Conservation (phyloP, 2,113 vertebrate species). For the Sturnira hondurensis region DNA sequence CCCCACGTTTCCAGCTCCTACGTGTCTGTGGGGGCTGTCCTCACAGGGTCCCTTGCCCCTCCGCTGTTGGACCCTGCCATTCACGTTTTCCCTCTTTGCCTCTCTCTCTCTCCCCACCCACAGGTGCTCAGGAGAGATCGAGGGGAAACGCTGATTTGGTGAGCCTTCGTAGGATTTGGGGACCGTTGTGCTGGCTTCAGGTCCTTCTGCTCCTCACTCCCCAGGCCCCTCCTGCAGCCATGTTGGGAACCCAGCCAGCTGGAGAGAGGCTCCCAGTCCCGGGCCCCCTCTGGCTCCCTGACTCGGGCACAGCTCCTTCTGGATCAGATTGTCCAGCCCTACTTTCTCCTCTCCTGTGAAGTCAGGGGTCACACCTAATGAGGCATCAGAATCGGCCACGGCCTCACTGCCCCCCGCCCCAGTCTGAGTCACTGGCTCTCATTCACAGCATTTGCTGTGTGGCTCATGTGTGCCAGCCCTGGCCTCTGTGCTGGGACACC, state of each 20-base stretch:
- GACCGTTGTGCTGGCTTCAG: background rate
- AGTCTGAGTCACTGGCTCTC: background rate
- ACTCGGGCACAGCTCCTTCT: background rate
- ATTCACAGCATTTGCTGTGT: background rate
- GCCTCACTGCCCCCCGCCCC: too few relatives aligned
- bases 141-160: constrained; percentile 54
- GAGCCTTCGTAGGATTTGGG: background rate
- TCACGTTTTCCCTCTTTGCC: background rate
- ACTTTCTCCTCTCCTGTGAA: background rate
- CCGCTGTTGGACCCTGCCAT: background rate
- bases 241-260: background rate
- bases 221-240: background rate
- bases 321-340: background rate
- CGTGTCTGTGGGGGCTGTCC: background rate
- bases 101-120: background rate
- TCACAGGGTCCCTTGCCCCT: background rate
- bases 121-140: background rate
- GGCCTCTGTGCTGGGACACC: background rate
- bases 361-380: background rate
- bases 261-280: background rate
- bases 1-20: background rate
- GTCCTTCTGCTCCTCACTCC: background rate
- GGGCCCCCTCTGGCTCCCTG: background rate
- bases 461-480: background rate
- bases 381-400: rapidly evolving